Percentiles rank a stretch among this genome's conserved stretches.
Conservation (phyloP, 2,888 invertebrate genomes). For the Caenorhabditis sp. region DNA sequence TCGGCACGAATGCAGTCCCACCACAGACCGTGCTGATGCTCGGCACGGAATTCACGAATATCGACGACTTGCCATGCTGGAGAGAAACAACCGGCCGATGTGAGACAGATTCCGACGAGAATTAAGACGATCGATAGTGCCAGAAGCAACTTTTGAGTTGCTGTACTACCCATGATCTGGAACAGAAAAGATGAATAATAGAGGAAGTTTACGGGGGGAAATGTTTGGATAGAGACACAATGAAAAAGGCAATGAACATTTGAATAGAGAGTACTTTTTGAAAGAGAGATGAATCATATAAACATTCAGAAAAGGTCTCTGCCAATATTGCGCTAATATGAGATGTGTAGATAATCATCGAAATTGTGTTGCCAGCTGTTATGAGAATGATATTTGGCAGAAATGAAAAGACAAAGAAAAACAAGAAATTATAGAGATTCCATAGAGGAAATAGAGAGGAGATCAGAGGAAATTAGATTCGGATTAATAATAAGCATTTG, state of each 20-base stretch:
- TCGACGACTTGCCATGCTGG: conserved; percentile 83
- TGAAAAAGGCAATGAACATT: conserved; percentile 24
- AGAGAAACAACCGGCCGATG: conserved; percentile 76
- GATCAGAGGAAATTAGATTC: background rate
- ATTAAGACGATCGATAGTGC: conserved; percentile 81
- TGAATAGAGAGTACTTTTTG: conserved; percentile 18
- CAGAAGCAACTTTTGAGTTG: conserved; percentile 78
- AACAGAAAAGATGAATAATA: background rate
- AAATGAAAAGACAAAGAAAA: conserved; percentile 25
- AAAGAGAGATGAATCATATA: conserved; percentile 36
- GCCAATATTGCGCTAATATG: conserved; percentile 39
- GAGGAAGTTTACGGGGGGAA: conserved; percentile 1
- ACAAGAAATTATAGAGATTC: conserved; percentile 20
- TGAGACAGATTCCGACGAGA: conserved; percentile 78
- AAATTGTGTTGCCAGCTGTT: conserved; percentile 50
- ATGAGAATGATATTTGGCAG: conserved; percentile 43
- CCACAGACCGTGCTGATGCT: conserved; percentile 83
- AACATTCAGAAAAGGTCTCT: background rate
- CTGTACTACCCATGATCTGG: conserved; percentile 68
- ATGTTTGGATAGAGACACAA: conserved; percentile 15
- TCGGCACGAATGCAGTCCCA: conserved; percentile 83
- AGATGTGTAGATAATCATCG: conserved; percentile 49
- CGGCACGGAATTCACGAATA: conserved; percentile 82
- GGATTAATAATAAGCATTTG: conserved; percentile 1
- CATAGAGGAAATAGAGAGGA: background rate